phyloP scores from a whole-genome alignment of 2,113 vertebrate genomes.

The Eudorcas thomsonii region DNA sequence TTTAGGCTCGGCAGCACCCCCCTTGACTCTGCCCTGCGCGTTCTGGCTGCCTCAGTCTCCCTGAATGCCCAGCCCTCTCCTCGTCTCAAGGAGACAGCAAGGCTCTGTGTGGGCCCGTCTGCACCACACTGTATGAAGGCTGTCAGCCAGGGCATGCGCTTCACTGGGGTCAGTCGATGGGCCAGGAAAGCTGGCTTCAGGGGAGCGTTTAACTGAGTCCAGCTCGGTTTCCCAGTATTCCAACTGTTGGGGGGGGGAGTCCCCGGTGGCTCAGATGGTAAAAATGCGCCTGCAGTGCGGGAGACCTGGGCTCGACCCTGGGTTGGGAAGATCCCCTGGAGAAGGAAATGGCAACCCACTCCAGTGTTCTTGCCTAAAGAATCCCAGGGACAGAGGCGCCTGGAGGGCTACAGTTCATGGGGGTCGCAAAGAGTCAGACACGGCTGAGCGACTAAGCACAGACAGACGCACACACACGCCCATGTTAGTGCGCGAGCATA shows the following conservation, averaged over 20 bases:
- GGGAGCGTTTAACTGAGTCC: background rate
- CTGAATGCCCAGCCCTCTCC: background rate
- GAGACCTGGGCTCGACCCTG: background rate
- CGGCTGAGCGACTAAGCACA: background rate
- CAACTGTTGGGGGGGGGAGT: background rate
- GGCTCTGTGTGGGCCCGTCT: background rate
- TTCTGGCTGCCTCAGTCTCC: background rate
- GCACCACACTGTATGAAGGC: background rate
- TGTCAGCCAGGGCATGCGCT: background rate
- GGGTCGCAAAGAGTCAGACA: background rate
- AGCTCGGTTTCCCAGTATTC: background rate
- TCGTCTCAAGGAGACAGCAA: background rate
- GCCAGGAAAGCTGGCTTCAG: background rate
- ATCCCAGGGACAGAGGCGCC: background rate
- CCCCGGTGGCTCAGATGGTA: background rate
- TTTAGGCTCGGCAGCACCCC: background rate
- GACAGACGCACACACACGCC: fast-evolving
- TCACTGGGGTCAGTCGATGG: background rate
- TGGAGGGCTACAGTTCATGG: background rate
- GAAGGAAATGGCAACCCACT: background rate
- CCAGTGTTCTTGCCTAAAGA: background rate
- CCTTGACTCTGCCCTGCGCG: background rate
- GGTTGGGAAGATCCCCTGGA: background rate
- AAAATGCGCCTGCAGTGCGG: background rate
- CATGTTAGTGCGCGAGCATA: background rate